Evolutionary conservation across 2,113 vertebrate species (phyloP).

Genomic region (Tympanuchus pallidicinctus): DNA sequence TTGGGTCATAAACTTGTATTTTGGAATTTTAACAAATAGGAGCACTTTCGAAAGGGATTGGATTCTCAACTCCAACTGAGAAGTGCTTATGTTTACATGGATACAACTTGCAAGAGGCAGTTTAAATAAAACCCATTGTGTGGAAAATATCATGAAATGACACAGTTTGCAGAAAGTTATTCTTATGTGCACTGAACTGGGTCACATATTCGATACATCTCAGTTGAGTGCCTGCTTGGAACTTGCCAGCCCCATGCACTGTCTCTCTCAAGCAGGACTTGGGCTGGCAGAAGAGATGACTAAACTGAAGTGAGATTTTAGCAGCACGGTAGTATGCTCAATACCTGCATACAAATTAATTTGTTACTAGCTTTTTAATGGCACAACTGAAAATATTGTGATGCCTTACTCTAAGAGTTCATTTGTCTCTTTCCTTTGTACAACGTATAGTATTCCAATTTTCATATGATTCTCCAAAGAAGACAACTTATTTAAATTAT

Average conservation of each 20-base stretch:
- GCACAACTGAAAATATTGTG: background rate
- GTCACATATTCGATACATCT: background rate
- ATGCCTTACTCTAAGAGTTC: fast-evolving
- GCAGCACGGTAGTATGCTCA: background rate
- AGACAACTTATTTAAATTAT: background rate
- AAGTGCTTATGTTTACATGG: background rate
- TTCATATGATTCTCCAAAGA: background rate
- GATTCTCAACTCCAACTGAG: background rate
- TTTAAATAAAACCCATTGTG: background rate
- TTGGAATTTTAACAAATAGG: background rate
- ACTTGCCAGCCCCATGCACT: background rate
- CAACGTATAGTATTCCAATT: background rate
- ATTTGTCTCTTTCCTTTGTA: background rate
- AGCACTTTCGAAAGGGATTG: background rate
- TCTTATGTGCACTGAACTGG: background rate
- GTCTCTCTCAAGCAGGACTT: background rate
- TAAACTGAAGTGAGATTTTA: background rate
- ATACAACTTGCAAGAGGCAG: background rate
- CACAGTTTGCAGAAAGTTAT: background rate
- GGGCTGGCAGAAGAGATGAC: background rate
- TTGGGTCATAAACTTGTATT: background rate
- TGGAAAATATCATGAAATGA: background rate
- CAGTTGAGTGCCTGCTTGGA: background rate
- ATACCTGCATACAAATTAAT: background rate
- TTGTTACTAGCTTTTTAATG: background rate